A percentile compares a stretch with the other conserved stretches of the same genome.
Conservation (phyloP, 2,113 vertebrate genomes). For the Paradoxurus hermaphroditus region DNA sequence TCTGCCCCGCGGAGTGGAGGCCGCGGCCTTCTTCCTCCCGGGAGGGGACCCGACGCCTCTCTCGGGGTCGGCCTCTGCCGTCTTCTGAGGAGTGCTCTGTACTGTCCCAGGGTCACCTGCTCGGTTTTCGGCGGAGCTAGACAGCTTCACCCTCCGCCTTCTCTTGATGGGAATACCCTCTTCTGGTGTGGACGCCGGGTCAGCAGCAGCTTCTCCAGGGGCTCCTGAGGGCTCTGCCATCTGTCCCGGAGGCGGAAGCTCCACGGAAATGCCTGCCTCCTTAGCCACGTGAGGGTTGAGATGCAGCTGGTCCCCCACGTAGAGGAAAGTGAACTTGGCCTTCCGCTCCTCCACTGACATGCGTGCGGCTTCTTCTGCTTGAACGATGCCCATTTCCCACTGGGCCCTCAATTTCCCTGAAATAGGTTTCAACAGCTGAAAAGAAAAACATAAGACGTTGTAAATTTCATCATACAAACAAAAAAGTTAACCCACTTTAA, state of each 20-base stretch:
- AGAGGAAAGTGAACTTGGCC: slow-evolving; percentile 91
- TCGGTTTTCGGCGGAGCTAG: slow-evolving; percentile 29
- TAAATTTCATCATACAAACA: background rate
- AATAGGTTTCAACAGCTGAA: slow-evolving; percentile 86
- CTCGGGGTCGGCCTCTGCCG: slow-evolving; percentile 77
- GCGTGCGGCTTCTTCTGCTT: slow-evolving; percentile 89
- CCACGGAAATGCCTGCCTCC: slow-evolving; percentile 83
- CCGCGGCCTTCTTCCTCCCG: slow-evolving; percentile 80
- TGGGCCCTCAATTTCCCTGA: slow-evolving; percentile 91
- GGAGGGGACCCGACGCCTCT: slow-evolving; percentile 77
- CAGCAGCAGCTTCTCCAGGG: slow-evolving; percentile 58
- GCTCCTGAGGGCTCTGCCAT: slow-evolving; percentile 62
- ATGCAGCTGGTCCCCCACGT: slow-evolving; percentile 88
- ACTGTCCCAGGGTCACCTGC: slow-evolving; percentile 66
- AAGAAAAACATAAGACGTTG: background rate
- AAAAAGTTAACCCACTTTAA: background rate
- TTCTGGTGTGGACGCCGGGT: slow-evolving; percentile 61
- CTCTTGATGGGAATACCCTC: slow-evolving; percentile 82
- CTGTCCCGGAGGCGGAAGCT: slow-evolving; percentile 71
- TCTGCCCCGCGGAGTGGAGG: slow-evolving; percentile 78
- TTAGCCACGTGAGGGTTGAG: slow-evolving; percentile 89
- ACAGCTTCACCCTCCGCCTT: slow-evolving; percentile 80
- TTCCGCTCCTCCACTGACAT: slow-evolving; percentile 89
- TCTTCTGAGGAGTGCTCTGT: slow-evolving; percentile 74
- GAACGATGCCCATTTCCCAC: slow-evolving; percentile 93